Evolutionary conservation across 2,888 invertebrate species (phyloP).

Genomic region (Cephus runcator): DNA sequence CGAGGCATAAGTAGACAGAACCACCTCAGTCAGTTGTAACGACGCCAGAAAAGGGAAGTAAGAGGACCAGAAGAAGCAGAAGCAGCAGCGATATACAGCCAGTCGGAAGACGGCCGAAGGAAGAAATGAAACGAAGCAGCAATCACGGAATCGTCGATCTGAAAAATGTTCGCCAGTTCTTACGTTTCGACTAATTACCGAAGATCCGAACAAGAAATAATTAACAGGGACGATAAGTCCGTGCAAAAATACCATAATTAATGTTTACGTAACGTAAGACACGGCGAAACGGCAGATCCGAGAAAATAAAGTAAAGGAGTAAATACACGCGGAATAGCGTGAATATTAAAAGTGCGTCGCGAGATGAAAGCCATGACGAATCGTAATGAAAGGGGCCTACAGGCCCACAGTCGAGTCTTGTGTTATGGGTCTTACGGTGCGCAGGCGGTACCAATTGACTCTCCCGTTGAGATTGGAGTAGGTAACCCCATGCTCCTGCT

Average conservation of each 20-base stretch:
- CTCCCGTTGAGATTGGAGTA: conserved; percentile 37
- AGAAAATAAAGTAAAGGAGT: not conserved
- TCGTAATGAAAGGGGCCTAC: conserved; percentile 51
- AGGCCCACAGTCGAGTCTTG: conserved; percentile 40
- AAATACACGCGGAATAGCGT: not conserved
- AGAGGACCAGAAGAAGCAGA: not conserved
- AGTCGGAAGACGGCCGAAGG: not conserved
- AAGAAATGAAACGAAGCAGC: not conserved
- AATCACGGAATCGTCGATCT: not conserved
- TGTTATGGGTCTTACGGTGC: conserved; percentile 34
- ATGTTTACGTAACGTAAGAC: not conserved
- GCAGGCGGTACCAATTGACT: conserved; percentile 46
- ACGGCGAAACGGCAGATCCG: not conserved
- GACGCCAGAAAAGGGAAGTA: not conserved
- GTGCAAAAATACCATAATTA: not conserved
- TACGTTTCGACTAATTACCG: not conserved
- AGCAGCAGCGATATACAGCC: not conserved
- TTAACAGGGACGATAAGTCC: not conserved
- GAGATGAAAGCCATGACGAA: conserved; percentile 55
- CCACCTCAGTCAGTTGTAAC: not conserved
- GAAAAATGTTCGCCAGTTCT: not conserved
- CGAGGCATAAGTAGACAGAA: not conserved
- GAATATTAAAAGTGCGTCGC: conserved; percentile 32
- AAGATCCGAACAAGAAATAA: not conserved
- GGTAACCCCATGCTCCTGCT: conserved; percentile 16